Base-by-base conservation (phyloP, 2,113 vertebrate species). In the Melierax canorus region DNA sequence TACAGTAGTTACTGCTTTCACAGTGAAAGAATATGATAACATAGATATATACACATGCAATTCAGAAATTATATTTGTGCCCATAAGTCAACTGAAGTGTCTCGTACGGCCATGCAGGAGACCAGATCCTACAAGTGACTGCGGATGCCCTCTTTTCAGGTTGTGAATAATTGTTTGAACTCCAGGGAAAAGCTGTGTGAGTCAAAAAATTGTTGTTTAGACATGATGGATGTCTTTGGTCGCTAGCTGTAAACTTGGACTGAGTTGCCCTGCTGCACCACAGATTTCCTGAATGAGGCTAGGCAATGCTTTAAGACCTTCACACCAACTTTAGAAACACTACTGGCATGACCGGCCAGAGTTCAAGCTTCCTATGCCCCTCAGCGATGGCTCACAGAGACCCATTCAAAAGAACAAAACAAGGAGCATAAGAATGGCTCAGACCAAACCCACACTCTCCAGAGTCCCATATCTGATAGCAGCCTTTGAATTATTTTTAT, bases 1-100 rank as follows among this genome's bases (percentile, higher is more conserved):
- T 97, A 97, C 96, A 97, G 94, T 94, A 96, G 96, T 97, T 96
- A 89, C 81, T 89, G 60, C 95, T 97, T 97, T 95, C 91, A 95
- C 78, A 90, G 82, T 73, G 94, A 89, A 92, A 88, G 89, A 85
- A 85, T 87, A 93, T 89, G 88, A 95, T 93, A 96, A 87, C 89
- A 79, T n/a, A 88, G 84, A 95, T 88, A 86, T 55, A 81, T 66
- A 95, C 63, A 95, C 66, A 92, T 2, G 38, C 69, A 91, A 77
- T 79, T 88, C 94, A 92, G 87, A 92, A 97, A 90, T 72, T 76
- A 81, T 91, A 75, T 83, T 82, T 94, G 84, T 96, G 51, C 95
- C 87, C 76, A 66, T 79, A 93, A 86, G 78, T 46, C 19, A 14
- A 83, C 69, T 89, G 51, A 94, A 96, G 53, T 73, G 18, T 94